phyloP scores from a whole-genome alignment of 2,113 vertebrate species.

The Oceanodroma tethys region DNA sequence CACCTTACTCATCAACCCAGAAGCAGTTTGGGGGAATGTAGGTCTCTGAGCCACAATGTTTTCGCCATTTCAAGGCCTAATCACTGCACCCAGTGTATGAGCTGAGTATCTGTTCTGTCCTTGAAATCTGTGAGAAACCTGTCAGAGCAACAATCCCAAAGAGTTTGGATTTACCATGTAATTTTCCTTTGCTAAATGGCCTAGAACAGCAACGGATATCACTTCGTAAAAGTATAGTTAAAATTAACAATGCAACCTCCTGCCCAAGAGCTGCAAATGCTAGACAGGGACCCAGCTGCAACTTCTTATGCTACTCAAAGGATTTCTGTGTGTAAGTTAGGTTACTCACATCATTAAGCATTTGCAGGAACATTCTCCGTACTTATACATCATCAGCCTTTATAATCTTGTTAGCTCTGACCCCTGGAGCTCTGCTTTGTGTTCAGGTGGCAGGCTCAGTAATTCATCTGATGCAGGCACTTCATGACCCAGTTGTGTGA shows the following conservation, averaged over 20 bases:
- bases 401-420: background rate
- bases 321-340: background rate
- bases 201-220: background rate
- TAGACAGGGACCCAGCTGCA: background rate
- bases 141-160: background rate
- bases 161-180: background rate
- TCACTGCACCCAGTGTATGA: rapidly evolving
- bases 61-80: background rate
- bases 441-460: background rate
- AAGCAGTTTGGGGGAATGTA: background rate
- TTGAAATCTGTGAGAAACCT: background rate
- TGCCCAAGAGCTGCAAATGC: background rate
- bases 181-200: slow-evolving; percentile 1
- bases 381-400: background rate
- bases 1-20: background rate
- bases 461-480: background rate
- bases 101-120: background rate
- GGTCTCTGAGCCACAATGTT: background rate
- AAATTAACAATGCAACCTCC: background rate
- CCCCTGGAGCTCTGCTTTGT: slow-evolving; percentile 1
- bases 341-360: slow-evolving; percentile 19
- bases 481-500: background rate
- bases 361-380: background rate
- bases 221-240: background rate
- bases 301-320: background rate